These are phyloP conservation scores for Thalassoma bifasciatum DNA, from an alignment of 2,113 vertebrate genomes.

Conservation along the genomic window DNA sequence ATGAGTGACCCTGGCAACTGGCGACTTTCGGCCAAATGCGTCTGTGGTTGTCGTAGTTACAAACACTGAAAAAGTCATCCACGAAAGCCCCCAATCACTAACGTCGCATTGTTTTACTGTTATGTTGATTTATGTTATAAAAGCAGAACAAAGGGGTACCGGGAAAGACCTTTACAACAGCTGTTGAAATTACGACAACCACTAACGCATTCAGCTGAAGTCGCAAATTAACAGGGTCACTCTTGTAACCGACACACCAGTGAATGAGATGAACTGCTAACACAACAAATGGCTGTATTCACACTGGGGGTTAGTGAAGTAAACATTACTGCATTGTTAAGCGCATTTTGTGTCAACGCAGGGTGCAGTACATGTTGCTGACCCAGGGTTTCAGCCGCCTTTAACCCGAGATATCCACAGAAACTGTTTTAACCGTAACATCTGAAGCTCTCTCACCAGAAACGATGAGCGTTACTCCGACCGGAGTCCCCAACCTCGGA, in stretches of 20 bases:
- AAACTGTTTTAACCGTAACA: background rate
- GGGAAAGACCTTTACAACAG: no score
- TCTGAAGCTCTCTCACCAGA: constrained; percentile 73
- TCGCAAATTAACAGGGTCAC: no score
- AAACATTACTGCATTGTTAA: constrained; percentile 55
- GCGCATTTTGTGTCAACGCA: constrained; percentile 21
- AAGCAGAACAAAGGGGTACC: no score
- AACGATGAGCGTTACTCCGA: constrained; percentile 73
- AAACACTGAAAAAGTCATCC: no score
- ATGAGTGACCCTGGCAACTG: no score
- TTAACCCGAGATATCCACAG: background rate
- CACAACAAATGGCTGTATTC: constrained; percentile 35
- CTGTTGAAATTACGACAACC: no score
- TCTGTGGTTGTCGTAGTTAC: no score
- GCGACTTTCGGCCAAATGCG: no score
- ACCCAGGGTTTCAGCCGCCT: background rate
- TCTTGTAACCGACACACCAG: background rate
- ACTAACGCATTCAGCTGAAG: no score
- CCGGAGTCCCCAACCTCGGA: constrained; percentile 80
- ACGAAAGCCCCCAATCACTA: no score
- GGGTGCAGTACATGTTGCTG: background rate
- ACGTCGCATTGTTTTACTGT: no score
- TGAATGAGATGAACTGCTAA: constrained; percentile 34
- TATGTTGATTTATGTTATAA: no score
- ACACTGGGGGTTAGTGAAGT: constrained; percentile 31